Evolutionary conservation across 2,797 vertebrate genomes (phyloP), one percentile per base, ranked within the genome.

Genomic region (Eulemur rubriventer): DNA sequence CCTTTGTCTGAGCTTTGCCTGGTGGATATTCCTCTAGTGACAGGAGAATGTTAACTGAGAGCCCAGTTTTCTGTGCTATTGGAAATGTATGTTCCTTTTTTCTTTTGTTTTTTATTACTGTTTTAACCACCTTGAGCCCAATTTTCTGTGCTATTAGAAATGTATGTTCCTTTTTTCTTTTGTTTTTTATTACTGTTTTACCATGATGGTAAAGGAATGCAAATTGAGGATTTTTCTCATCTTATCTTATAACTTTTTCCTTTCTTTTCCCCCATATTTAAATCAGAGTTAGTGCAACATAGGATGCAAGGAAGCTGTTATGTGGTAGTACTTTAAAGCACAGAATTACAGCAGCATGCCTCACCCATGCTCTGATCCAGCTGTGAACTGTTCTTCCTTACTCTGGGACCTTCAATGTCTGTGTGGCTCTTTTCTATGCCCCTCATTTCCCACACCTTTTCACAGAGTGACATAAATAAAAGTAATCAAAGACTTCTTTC

Each of bases 121-220:
- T 82, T 91, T 95, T n/a, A 35, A 38, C 38, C 38, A 38, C 38
- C 38, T 38, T 38, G 63, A 75, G 10, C 13, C 43, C 69, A 4
- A 43, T 52, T 86, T 92, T 65, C 88, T 73, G 26, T 91, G 52
- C 61, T 75, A 1, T 55, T 89, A 38, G 89, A 88, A 81, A 55
- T 72, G 41, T 2, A 2, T 48, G 11, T 35, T 7, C 52, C 41
- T 65, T 57, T 84, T 43, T 20, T 43, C 3, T 52, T 90, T 38
- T 82, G 38, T 7, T 78, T 33, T 92, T 83, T 70, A 41, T 93
- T 83, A 69, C n/a, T 79, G 26, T 83, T 91, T 95, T n/a, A 35
- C 59, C 61, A n/a, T 52, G 57, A 13, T 80, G 4, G 5, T 55
- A 16, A 93, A 93, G 78, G 35, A 69, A 80, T 94, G 14, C 30